These are phyloP conservation scores for Acromyrmex charruanus DNA, from an alignment of 1,140 invertebrate species.

Conservation along the genomic window DNA sequence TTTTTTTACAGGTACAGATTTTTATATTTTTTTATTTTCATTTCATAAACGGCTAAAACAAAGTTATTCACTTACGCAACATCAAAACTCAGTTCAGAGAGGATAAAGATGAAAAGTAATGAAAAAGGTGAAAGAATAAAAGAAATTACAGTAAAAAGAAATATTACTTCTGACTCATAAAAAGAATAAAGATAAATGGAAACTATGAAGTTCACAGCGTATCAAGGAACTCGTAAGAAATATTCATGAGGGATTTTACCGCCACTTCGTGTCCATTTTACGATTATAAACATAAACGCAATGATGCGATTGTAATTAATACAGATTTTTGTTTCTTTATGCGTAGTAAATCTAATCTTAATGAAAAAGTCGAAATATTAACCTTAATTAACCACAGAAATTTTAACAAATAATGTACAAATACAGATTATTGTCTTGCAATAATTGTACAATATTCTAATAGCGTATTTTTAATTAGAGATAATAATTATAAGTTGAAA, in stretches of 20 bases:
- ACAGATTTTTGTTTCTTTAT: background rate
- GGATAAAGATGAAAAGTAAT: background rate
- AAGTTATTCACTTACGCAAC: constrained; percentile 12
- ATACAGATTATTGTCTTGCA: background rate
- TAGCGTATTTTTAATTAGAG: background rate
- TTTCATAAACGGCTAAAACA: background rate
- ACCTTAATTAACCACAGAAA: background rate
- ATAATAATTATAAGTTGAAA: background rate
- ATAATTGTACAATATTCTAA: background rate
- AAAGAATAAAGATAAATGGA: constrained; percentile 28
- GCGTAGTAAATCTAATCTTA: background rate
- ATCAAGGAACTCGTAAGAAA: constrained; percentile 43
- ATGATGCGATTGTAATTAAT: background rate
- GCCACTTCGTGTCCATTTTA: constrained; percentile 8
- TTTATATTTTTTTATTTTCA: background rate
- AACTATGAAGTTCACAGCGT: constrained; percentile 25
- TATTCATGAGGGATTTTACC: constrained; percentile 50
- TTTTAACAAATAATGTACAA: background rate
- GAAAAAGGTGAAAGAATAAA: constrained; percentile 3
- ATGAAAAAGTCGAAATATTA: background rate
- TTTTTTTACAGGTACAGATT: background rate
- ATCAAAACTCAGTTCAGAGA: background rate
- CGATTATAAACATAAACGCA: constrained; percentile 37
- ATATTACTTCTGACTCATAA: constrained; percentile 13
- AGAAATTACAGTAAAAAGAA: constrained; percentile 9